Base-by-base conservation (phyloP, 2,797 vertebrate species). In the Squalus acanthias region DNA sequence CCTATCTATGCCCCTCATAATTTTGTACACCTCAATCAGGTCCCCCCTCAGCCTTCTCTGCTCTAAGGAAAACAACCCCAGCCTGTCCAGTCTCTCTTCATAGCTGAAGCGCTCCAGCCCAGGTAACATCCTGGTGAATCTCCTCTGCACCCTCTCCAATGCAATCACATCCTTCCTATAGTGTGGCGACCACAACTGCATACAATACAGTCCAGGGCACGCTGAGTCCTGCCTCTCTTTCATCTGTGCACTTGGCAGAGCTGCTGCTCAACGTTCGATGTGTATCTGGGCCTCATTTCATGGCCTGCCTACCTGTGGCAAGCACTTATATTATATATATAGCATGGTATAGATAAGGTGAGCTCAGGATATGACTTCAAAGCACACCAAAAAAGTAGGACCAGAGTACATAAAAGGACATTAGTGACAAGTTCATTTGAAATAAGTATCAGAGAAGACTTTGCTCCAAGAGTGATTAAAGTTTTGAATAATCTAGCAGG, bases 401-500 rank as follows among this genome's bases (percentile, higher is more conserved):
- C 15, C 20, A 22, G 91, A 10, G 17, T 46, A 69, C 33, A 12
- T 17, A 22, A 50, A 69, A 10, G 63, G 63, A 39, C 70, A 29
- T 33, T 94, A 67, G 29, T 65, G 57, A 29, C 50, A 67, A 65
- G 57, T 53, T 53, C 22, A 15, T 76, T 96, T 96, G 46, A 15
- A 46, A 57, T 53, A 53, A 50, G 95, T 96, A 29, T 67, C 33
- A 39, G 15, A 60, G 76, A 46, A 53, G 79, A 57, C 12, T 5
- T 26, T 96, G 46, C 72, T 96, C 29, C 29, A 65, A 57, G 95
- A 53, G 72, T 57, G 24, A 79, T 79, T 76, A 57, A 79, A 57
- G 57, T 67, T 97, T 97, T 96, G 96, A 96, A 97, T 96, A 96
- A 97, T 97, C 97, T 97, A 97, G 96, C 96, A 96, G 63, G 33